Conservation (phyloP, 1,140 invertebrate genomes). For the Dendrolimus kikuchii region DNA sequence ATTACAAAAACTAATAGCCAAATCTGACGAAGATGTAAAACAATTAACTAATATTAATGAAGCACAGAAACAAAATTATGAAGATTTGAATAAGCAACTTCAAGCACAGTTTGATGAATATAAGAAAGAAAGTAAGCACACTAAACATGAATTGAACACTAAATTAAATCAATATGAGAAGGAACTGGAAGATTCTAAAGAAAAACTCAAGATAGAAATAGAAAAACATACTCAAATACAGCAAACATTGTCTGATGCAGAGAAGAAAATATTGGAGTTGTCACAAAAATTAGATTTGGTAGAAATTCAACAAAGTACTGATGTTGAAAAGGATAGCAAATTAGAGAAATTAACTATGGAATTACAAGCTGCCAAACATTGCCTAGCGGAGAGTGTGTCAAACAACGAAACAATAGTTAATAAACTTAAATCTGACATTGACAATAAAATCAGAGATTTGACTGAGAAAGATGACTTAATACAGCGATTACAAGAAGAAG, state of each 20-base stretch:
- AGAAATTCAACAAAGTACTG: constrained; percentile 49
- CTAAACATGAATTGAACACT: constrained; percentile 50
- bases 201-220: constrained; percentile 64
- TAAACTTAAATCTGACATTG: constrained; percentile 51
- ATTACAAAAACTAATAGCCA: constrained; percentile 57
- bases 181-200: constrained; percentile 58
- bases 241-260: constrained; percentile 46
- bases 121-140: constrained; percentile 59
- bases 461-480: constrained; percentile 54
- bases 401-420: constrained; percentile 45
- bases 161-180: constrained; percentile 58
- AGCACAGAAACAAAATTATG: constrained; percentile 64
- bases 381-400: constrained; percentile 30
- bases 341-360: constrained; percentile 60
- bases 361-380: constrained; percentile 51
- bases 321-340: constrained; percentile 49
- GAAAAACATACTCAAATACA: constrained; percentile 62
- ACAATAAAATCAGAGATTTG: constrained; percentile 53
- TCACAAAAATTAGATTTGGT: constrained; percentile 58
- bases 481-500: constrained; percentile 48
- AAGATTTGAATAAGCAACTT: constrained; percentile 64
- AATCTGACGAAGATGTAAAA: constrained; percentile 62
- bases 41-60: constrained; percentile 62
- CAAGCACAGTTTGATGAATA: constrained; percentile 55
- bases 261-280: constrained; percentile 52